Evolutionary conservation across 1,140 invertebrate genomes (phyloP), one percentile per base, ranked within the genome.

Genomic region (Pteromalus puparum): DNA sequence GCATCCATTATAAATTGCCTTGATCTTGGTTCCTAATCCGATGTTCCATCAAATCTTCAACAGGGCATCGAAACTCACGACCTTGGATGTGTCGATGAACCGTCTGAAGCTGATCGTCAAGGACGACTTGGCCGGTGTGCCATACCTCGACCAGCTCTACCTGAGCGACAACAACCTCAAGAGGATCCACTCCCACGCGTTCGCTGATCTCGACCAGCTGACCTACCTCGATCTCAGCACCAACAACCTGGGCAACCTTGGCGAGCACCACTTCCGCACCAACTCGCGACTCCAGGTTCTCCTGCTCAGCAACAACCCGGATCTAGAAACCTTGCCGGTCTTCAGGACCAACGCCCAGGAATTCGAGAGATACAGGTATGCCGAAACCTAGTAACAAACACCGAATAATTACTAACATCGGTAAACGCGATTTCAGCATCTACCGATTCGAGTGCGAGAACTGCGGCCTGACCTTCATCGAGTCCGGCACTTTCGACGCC

Each of bases 391-490:
- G 9, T 1, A 9, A 9, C 12, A 9, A 46, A 46, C 2, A 46
- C 1, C 3, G 10, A 46, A n/a, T n/a, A n/a, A n/a, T n/a, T n/a
- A n/a, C n/a, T n/a, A n/a, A n/a, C n/a, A n/a, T n/a, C 86, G 93
- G 93, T 65, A 93, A 93, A 38, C 5, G 26, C 26, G 3, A 72
- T 83, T 83, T 48, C 84, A 95, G 94, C 73, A 93, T 96, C 75
- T 96, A 95, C 88, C 93, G 94, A 28, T 94, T 96, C 84, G 96
- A 96, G 87, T 94, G 95, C 18, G 95, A 95, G 0, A 94, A 96
- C 87, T 96, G 96, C 87, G 95, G 95, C 42, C 91, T 96, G 21
- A 92, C 93, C 38, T 93, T 93, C 67, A 89, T 96, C 67, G 93
- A 93, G 30, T 93, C 95, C 70, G 94, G 94, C 83, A 95, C 95